A percentile compares a stretch with the other conserved stretches of the same genome.
Evolutionary conservation across 2,113 vertebrate genomes (phyloP).

Genomic region (Ginglymostoma cirratum): DNA sequence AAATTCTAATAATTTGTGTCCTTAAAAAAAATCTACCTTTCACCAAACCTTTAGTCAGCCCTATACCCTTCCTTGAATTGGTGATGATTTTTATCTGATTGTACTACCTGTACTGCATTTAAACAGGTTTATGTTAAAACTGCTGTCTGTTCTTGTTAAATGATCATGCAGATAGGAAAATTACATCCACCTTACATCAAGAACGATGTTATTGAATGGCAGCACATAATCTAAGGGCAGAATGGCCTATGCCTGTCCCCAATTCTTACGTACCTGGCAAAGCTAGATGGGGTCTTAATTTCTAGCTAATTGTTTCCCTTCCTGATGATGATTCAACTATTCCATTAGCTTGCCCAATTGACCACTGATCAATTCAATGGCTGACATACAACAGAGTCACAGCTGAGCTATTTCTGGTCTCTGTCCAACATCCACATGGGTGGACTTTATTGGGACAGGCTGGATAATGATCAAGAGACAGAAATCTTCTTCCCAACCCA

Average conservation of each 20-base stretch:
- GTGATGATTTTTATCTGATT: neutral
- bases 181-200: neutral
- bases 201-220: too few species aligned
- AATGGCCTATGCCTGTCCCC: too few species aligned
- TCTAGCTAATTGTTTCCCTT: neutral
- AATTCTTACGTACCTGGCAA: neutral
- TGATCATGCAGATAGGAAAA: neutral
- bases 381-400: neutral
- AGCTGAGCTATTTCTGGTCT: neutral
- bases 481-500: neutral
- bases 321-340: neutral
- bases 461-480: neutral
- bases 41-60: neutral
- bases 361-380: neutral
- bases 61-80: neutral
- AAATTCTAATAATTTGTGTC: conserved; percentile 1
- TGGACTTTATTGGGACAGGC: neutral
- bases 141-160: neutral
- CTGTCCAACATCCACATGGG: neutral
- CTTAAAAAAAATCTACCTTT: neutral
- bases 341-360: neutral
- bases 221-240: too few species aligned
- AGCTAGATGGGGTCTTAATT: neutral
- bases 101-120: neutral
- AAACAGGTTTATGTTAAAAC: neutral